Conservation (phyloP, 2,797 vertebrate genomes). For the Tachyglossus aculeatus region DNA sequence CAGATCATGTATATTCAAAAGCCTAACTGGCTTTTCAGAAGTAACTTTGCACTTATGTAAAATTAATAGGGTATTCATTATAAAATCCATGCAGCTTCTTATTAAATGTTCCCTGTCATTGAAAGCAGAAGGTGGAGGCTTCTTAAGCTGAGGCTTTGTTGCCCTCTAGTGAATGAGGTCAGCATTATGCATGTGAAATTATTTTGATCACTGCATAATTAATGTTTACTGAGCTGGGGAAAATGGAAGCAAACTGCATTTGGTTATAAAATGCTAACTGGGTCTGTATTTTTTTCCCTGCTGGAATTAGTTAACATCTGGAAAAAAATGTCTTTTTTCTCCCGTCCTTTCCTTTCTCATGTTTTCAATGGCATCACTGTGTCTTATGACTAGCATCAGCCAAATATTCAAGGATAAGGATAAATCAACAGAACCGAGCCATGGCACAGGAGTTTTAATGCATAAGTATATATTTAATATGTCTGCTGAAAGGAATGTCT, state of each 20-base stretch:
- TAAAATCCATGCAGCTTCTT: slow-evolving; percentile 52
- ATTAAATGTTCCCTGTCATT: slow-evolving; percentile 63
- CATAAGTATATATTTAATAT: slow-evolving; percentile 71
- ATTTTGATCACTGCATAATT: slow-evolving; percentile 73
- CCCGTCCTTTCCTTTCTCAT: slow-evolving; percentile 17
- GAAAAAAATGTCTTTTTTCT: slow-evolving; percentile 21
- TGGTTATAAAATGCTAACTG: not conserved
- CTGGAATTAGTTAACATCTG: slow-evolving; percentile 41
- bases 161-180: slow-evolving; percentile 85
- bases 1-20: slow-evolving; percentile 8
- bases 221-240: slow-evolving; percentile 47
- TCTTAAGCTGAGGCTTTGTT: slow-evolving; percentile 75
- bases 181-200: slow-evolving; percentile 74
- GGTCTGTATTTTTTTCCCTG: fast-evolving
- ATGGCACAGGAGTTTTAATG: slow-evolving; percentile 65
- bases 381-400: slow-evolving; percentile 56
- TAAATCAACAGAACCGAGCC: slow-evolving; percentile 69
- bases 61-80: slow-evolving; percentile 63
- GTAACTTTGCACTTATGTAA: slow-evolving; percentile 52
- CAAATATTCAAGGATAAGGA: slow-evolving; percentile 59
- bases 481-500: slow-evolving; percentile 74
- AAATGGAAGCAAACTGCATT: slow-evolving; percentile 40
- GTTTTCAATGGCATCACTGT: slow-evolving; percentile 16
- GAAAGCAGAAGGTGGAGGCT: slow-evolving; percentile 65
- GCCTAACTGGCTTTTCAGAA: slow-evolving; percentile 40